A percentile compares a stretch with the other conserved stretches of the same genome.
These are phyloP conservation scores for Spilosoma lubricipeda DNA, from an alignment of 2,888 invertebrate species.

Conservation along the genomic window DNA sequence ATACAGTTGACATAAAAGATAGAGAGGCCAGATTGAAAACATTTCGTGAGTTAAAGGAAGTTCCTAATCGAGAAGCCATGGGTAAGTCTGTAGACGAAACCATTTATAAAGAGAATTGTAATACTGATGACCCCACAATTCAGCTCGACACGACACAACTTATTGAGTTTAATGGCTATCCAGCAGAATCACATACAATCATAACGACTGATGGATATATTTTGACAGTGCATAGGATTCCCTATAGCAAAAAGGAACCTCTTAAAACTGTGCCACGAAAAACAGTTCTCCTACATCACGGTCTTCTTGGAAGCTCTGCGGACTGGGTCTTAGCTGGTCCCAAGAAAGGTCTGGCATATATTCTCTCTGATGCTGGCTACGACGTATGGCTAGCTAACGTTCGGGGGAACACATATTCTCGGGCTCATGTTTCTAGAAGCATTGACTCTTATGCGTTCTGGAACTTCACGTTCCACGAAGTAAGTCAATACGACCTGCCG, in stretches of 20 bases:
- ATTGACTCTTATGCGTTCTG: constrained; percentile 88
- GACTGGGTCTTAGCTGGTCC: constrained; percentile 92
- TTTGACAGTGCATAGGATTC: constrained; percentile 93
- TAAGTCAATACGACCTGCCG: constrained; percentile 94
- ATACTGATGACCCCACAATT: constrained; percentile 68
- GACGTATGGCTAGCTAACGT: constrained; percentile 95
- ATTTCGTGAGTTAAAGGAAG: constrained; percentile 62
- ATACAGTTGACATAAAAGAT: constrained; percentile 22
- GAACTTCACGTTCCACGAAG: constrained; percentile 95
- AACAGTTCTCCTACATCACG: constrained; percentile 92
- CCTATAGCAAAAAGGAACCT: constrained; percentile 79
- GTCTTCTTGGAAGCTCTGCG: constrained; percentile 91
- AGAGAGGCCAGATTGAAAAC: constrained; percentile 59
- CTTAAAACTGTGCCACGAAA: constrained; percentile 60
- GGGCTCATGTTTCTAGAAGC: constrained; percentile 86
- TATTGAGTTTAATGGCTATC: constrained; percentile 87
- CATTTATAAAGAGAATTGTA: constrained; percentile 55
- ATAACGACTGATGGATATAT: constrained; percentile 94
- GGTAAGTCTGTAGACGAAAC: background rate
- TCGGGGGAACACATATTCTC: constrained; percentile 92
- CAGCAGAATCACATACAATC: constrained; percentile 89
- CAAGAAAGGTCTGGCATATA: constrained; percentile 88
- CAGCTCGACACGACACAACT: constrained; percentile 78
- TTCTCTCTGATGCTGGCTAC: constrained; percentile 89
- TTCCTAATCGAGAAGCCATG: constrained; percentile 30